Evolutionary conservation across 2,113 vertebrate species (phyloP).

Genomic region (Pseudonaja textilis): DNA sequence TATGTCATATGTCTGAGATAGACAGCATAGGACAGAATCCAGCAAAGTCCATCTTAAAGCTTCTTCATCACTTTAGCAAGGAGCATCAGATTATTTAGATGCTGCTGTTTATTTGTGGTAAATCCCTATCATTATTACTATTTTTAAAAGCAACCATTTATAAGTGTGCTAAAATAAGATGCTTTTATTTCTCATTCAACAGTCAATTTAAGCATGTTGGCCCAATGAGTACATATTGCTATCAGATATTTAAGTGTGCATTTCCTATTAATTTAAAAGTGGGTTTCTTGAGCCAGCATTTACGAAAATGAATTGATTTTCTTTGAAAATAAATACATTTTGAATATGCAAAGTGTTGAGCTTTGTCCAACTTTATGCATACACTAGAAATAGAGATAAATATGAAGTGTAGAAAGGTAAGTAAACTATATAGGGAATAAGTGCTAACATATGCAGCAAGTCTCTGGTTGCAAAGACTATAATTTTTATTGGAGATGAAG

Average conservation of each 20-base stretch:
- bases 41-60: neutral
- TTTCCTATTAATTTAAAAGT: neutral
- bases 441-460: neutral
- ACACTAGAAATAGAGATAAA: neutral
- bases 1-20: neutral
- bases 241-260: neutral
- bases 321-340: neutral
- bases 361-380: constrained; percentile 1
- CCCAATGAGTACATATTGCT: neutral
- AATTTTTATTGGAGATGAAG: constrained; percentile 4
- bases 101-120: neutral
- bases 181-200: neutral
- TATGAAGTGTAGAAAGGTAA: neutral
- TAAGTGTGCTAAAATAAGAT: neutral
- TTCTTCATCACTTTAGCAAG: neutral
- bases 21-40: neutral
- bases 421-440: neutral
- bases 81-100: too few species aligned
- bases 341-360: neutral
- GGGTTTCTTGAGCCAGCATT: neutral
- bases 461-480: neutral
- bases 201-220: neutral
- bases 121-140: neutral
- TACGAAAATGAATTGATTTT: neutral
- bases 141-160: neutral